Conservation (phyloP, 2,888 invertebrate genomes). For the Drosophila neonasuta region DNA sequence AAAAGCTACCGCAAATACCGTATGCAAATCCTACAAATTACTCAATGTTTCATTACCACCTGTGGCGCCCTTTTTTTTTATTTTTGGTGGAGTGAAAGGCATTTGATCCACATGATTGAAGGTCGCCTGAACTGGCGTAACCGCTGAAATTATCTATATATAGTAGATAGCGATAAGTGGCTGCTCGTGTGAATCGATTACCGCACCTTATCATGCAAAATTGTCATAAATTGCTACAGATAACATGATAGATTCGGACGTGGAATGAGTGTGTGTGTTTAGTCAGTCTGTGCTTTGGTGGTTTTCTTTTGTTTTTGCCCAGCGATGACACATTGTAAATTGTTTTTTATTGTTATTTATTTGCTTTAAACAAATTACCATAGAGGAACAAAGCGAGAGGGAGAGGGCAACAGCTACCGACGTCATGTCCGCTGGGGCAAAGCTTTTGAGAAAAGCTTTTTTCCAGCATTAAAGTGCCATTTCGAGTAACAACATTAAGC, state of each 20-base stretch:
- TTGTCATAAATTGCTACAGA: conserved; percentile 39
- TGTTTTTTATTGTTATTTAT: conserved; percentile 34
- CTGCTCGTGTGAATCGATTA: conserved; percentile 37
- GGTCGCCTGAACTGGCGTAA: conserved; percentile 28
- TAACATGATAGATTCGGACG: conserved; percentile 21
- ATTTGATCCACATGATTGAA: conserved; percentile 22
- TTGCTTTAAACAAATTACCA: conserved; percentile 18
- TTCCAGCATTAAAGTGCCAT: conserved; percentile 30
- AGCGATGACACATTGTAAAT: conserved; percentile 36
- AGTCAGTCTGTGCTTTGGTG: not conserved
- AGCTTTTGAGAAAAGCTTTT: conserved; percentile 9
- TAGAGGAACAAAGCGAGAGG: not conserved
- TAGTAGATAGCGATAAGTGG: conserved; percentile 24
- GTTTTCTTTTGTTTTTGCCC: conserved; percentile 12
- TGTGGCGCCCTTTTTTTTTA: conserved; percentile 26
- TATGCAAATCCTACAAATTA: conserved; percentile 18
- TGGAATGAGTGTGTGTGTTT: conserved; percentile 9
- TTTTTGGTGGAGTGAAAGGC: conserved; percentile 11
- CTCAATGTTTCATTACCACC: conserved; percentile 20
- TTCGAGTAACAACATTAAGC: conserved; percentile 37
- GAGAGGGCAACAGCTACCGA: conserved; percentile 1
- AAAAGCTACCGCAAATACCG: conserved; percentile 12
- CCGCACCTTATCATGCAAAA: conserved; percentile 40
- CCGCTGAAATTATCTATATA: conserved; percentile 12
- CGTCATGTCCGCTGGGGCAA: conserved; percentile 14